Evolutionary conservation across 2,888 invertebrate species (phyloP), one percentile per base, ranked within the genome.

Genomic region (Drosophila recens): DNA sequence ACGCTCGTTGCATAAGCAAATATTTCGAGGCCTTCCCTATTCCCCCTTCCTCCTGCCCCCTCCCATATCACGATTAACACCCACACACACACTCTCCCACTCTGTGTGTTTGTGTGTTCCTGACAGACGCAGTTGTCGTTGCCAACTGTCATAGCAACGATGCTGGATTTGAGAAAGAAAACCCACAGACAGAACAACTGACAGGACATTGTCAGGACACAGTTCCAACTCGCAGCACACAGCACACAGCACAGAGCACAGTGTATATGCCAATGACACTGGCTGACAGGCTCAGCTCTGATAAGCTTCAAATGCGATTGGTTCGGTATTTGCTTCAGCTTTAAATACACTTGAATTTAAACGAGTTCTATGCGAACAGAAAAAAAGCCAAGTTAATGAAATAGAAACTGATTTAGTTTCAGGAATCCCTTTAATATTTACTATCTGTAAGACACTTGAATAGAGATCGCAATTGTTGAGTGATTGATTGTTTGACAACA

Each of bases 1-100:
- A 83, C 71, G 82, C 82, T 87, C 85, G 88, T 89, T 86, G 86
- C 90, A 86, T 86, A 86, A 89, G 90, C 86, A 86, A 86, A 89
- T 89, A 86, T 76, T 81, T 82, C 70, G 71, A 87, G 63, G 65
- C 65, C 64, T 51, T 27, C 38, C 45, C 4, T 5, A 43, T 8
- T 27, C 27, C 5, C 33, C 6, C 30, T 3, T 20, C 6, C 46
- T 17, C 34, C 23, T 20, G 20, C 57, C 34, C 9, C 40, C 27
- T 5, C 56, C 6, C 20, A 48, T 8, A 15, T 38, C 3, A 34
- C 58, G 40, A 27, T 33, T 34, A 62, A 45, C 46, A n/a, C 23
- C 3, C 56, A 11, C 51, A 23, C 40, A 23, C 33, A 13, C 27
- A 27, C 27, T 27, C n/a, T 1, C 58, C 3, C 20, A 20, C 43